Conservation (phyloP, 1,140 invertebrate species). For the Oedothorax gibbosus region DNA sequence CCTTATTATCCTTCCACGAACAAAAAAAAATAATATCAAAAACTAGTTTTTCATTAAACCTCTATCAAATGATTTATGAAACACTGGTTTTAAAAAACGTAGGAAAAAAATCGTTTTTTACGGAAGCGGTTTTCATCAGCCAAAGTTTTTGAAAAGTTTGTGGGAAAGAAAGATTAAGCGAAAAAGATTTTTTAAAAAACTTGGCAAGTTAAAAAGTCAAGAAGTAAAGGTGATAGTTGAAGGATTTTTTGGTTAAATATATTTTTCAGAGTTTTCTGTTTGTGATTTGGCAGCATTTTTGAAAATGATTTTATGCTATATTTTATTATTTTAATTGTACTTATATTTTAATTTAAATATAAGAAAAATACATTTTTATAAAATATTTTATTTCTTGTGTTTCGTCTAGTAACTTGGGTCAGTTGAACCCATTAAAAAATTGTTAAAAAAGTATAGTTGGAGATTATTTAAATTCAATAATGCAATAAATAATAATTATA, state of each 20-base stretch:
- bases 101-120: not conserved
- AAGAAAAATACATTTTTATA: no score
- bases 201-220: conserved; percentile 35
- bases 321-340: not conserved
- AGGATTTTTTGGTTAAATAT: not conserved
- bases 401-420: no score
- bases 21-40: not conserved
- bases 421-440: no score
- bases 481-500: no score
- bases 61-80: not conserved
- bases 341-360: no score
- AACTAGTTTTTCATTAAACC: not conserved
- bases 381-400: no score
- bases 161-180: not conserved
- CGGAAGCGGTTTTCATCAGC: not conserved
- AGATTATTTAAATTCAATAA: no score
- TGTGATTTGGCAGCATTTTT: not conserved
- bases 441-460: no score
- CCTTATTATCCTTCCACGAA: not conserved
- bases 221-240: conserved; percentile 25
- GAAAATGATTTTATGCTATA: not conserved
- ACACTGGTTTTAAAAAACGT: not conserved
- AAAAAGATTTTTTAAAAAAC: not conserved
- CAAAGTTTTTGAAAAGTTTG: conserved; percentile 28
- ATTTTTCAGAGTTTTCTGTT: not conserved